Conservation (phyloP, 2,797 vertebrate species). For the Manis crassicaudata region DNA sequence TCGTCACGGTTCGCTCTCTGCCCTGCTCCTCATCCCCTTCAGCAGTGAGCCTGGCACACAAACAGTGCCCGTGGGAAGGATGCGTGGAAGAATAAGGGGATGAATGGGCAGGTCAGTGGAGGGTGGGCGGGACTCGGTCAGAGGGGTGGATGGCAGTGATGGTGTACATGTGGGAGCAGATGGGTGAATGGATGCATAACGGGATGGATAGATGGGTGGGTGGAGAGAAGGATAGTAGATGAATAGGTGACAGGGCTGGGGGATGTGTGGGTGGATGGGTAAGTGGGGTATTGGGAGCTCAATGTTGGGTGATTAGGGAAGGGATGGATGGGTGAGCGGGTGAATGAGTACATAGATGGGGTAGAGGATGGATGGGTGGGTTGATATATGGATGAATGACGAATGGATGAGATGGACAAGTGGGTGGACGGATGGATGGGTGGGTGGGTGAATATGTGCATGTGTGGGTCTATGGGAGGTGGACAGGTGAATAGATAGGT, state of each 20-base stretch:
- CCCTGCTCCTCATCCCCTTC: background rate
- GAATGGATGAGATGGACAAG: background rate
- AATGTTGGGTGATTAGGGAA: too few species aligned
- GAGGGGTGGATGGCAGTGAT: background rate
- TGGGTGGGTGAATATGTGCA: too few species aligned
- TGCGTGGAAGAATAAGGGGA: background rate
- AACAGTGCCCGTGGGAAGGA: background rate
- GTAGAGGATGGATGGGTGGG: too few species aligned
- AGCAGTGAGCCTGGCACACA: background rate
- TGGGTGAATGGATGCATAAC: background rate
- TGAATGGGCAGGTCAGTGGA: background rate
- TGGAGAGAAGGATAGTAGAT: background rate
- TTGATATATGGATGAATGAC: background rate
- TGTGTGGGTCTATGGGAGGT: background rate
- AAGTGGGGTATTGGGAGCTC: too few species aligned
- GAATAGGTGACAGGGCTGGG: too few species aligned
- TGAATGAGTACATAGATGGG: background rate
- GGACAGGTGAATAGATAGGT: background rate
- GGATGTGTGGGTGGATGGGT: background rate
- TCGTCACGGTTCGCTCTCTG: background rate
- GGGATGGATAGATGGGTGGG: too few species aligned
- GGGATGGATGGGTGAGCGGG: too few species aligned
- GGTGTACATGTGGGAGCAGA: background rate
- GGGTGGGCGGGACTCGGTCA: too few species aligned
- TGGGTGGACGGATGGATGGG: background rate